Conservation (phyloP, 2,888 invertebrate species). For the Pollenia angustigena region DNA sequence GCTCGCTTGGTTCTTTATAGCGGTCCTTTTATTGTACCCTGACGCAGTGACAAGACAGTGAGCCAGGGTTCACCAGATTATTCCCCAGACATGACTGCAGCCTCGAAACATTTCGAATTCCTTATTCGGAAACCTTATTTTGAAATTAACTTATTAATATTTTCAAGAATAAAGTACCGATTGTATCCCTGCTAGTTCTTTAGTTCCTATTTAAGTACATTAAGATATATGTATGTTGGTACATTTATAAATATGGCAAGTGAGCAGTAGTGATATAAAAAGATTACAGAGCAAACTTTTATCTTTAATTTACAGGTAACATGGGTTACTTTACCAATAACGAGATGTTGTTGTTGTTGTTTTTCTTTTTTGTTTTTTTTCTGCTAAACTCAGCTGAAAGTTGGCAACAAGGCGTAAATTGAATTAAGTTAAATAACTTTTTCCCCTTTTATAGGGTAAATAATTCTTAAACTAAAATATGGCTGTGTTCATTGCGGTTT, state of each 20-base stretch:
- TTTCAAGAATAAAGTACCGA: too few relatives aligned
- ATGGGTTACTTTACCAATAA: constrained; percentile 5
- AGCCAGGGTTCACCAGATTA: too few relatives aligned
- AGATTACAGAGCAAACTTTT: constrained; percentile 26
- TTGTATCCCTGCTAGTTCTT: too few relatives aligned
- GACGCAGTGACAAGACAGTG: too few relatives aligned
- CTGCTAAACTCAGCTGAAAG: constrained; percentile 41
- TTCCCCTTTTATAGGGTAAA: constrained; percentile 29
- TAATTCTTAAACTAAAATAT: constrained; percentile 44
- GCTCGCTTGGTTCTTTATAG: too few relatives aligned
- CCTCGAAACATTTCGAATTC: too few relatives aligned
- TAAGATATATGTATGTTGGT: constrained; percentile 8
- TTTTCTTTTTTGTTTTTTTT: constrained; percentile 5
- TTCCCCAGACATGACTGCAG: too few relatives aligned
- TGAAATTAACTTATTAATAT: too few relatives aligned
- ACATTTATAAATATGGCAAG: not conserved
- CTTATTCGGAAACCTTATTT: too few relatives aligned
- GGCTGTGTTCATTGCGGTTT: not conserved
- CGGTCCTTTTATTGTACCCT: too few relatives aligned
- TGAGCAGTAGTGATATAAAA: constrained; percentile 6
- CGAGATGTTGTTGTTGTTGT: not conserved
- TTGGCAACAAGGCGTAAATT: constrained; percentile 65
- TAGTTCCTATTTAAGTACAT: not conserved
- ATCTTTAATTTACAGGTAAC: constrained; percentile 23
- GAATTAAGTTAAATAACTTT: constrained; percentile 50